Base-by-base conservation (phyloP, 2,888 invertebrate species). In the Eucera pruinosa region DNA sequence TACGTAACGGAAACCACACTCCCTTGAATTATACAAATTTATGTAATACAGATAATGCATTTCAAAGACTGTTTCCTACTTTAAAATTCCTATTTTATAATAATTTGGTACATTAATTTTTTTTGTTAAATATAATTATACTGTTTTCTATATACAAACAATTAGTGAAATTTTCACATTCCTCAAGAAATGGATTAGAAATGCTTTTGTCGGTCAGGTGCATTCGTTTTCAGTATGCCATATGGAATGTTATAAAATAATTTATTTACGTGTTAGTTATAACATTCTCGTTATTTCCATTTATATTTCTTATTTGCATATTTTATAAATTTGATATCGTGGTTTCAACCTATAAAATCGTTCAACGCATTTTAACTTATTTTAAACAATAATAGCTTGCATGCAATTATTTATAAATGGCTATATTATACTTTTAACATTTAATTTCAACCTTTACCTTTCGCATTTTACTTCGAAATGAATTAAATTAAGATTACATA, bases 181-280 rank as follows among this genome's bases (percentile, higher is more conserved):
- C 39, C 3, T 0, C 3, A 30, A 0, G 20, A 39, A 18, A 2
- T 9, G 4, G 5, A 23, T 30, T 60, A 27, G 9, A 25, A 47
- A 54, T n/a, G 3, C n/a, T 47, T 47, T 54, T 45, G 0, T 47
- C 39, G 9, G 13, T 45, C 4, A 18, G 23, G 52, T 18, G 18
- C n/a, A 18, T 30, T 3, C n/a, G 20, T 36, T 47, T 72, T 55
- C 3, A 3, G 39, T 50, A 33, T 41, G 11, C 58, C 72, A 72
- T 74, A 72, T 72, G 72, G 72, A 27, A 52, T 57, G n/a, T 18
- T 25, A 2, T 6, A 23, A 25, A 55, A 36, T 58, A 20, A 47
- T 6, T 23, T 45, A 15, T 30, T 18, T 43, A 20, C 3, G 5
- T 55, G 18, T 55, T 27, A 9, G 6, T 54, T 41, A n/a, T 1